Conservation (phyloP, 2,797 vertebrate species). For the Oophaga sylvatica region DNA sequence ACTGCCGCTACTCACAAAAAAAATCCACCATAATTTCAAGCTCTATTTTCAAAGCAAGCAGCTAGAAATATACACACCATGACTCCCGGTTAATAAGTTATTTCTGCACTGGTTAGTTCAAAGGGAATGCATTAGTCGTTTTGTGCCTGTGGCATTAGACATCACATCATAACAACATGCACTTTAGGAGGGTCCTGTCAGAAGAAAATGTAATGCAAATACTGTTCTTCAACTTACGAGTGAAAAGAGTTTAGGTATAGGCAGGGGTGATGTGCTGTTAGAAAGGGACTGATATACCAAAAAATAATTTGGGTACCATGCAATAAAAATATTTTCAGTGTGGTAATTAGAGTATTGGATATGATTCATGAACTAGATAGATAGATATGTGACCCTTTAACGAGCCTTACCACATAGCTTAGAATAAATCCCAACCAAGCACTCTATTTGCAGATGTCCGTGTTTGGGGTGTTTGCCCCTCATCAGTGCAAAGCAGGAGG, state of each 20-base stretch:
- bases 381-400: neutral
- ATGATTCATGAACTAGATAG: neutral
- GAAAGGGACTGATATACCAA: neutral
- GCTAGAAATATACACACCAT: neutral
- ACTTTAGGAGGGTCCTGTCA: neutral
- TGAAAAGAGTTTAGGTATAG: neutral
- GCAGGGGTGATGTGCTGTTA: neutral
- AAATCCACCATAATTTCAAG: neutral
- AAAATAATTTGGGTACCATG: conserved; percentile 28
- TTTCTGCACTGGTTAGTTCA: conserved; percentile 30
- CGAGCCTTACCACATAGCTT: too few relatives aligned
- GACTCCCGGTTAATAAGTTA: conserved; percentile 30
- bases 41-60: conserved; percentile 20
- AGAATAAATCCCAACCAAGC: too few relatives aligned
- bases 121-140: conserved; percentile 39
- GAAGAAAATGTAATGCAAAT: conserved; percentile 15
- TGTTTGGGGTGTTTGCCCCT: too few relatives aligned
- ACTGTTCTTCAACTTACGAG: neutral
- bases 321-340: neutral
- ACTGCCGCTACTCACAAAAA: neutral
- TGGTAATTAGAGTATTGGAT: neutral
- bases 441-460: too few relatives aligned
- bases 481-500: too few relatives aligned
- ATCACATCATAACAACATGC: conserved; percentile 49
- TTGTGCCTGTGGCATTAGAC: conserved; percentile 9